Evolutionary conservation across 2,797 vertebrate genomes (phyloP), one percentile per base, ranked within the genome.

Genomic region (Malacoraja senta): DNA sequence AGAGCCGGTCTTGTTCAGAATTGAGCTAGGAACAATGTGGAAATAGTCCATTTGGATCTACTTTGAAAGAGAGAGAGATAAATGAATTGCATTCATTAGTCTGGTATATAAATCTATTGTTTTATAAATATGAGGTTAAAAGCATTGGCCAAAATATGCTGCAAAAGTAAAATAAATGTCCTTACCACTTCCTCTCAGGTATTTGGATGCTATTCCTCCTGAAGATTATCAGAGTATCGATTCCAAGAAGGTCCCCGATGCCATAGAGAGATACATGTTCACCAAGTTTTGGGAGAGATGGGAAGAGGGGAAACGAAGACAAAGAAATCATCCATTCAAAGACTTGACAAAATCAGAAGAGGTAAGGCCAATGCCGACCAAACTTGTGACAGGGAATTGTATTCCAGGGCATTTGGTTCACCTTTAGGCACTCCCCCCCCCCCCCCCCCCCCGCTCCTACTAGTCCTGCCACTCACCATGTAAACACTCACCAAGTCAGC

Each of bases 211-310:
- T 58, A 93, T 94, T 63, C 93, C 94, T 32, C 26, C 86, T 71
- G 93, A 94, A 26, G 93, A 94, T 21, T 79, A 94, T 9, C 38
- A 91, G 19, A 79, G 72, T 78, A 93, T 94, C 93, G 94, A 94
- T 32, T 93, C 94, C 12, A 29, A 68, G 68, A 93, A 92, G 58
- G 63, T 95, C 32, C 91, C 93, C 0, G 61, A 19, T 61, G 92
- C 94, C 38, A 93, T 93, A 92, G 93, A 94, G 8, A 93, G 94
- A 24, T 65, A 94, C 83, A 93, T 94, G 93, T 94, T 94, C 93
- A 94, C 94, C 35, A 94, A 94, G 68, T 94, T 94, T 79, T 94
- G 94, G 94, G 91, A 86, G 35, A 94, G 35, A 12, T 94, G 94
- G 94, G 80, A 94, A 78, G 72, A 88, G 76, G 94, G 94, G 1